Conservation (phyloP, 1,140 invertebrate species). For the Drosophila auraria region DNA sequence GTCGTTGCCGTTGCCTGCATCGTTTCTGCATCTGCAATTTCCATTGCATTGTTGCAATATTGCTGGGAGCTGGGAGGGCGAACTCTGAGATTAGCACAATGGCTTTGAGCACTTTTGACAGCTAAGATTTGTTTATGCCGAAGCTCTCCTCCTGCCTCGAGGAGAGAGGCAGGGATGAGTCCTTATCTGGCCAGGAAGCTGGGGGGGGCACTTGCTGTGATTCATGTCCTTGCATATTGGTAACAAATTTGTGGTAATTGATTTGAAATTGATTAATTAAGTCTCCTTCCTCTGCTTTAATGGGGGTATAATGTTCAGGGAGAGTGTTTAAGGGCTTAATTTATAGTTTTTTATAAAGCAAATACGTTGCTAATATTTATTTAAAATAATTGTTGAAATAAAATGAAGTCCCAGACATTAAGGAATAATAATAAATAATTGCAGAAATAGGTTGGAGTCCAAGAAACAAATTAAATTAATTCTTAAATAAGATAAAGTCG, state of each 20-base stretch:
- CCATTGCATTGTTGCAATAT: constrained; percentile 21
- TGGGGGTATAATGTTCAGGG: neutral
- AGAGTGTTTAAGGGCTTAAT: neutral
- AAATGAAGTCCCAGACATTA: too few relatives aligned
- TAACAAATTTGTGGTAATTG: constrained; percentile 84
- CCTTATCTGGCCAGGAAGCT: constrained; percentile 52
- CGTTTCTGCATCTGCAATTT: constrained; percentile 27
- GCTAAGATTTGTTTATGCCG: constrained; percentile 79
- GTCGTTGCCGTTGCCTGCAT: constrained; percentile 26
- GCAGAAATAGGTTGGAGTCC: too few relatives aligned
- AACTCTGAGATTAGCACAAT: constrained; percentile 76
- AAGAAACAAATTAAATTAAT: too few relatives aligned
- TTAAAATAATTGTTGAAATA: too few relatives aligned
- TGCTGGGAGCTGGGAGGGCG: neutral
- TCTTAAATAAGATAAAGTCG: too few relatives aligned
- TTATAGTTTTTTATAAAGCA: too few relatives aligned
- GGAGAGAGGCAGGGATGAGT: neutral
- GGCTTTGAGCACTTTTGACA: constrained; percentile 83
- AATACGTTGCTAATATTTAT: too few relatives aligned
- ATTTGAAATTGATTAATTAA: constrained; percentile 84
- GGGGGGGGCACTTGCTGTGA: constrained; percentile 39
- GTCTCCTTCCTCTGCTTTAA: constrained; percentile 10
- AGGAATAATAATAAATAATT: too few relatives aligned
- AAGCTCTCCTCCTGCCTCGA: constrained; percentile 8
- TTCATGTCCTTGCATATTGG: constrained; percentile 83